Percentiles rank a stretch among this genome's conserved stretches.
phyloP scores from a whole-genome alignment of 2,113 vertebrate genomes.

The Alouatta palliata region DNA sequence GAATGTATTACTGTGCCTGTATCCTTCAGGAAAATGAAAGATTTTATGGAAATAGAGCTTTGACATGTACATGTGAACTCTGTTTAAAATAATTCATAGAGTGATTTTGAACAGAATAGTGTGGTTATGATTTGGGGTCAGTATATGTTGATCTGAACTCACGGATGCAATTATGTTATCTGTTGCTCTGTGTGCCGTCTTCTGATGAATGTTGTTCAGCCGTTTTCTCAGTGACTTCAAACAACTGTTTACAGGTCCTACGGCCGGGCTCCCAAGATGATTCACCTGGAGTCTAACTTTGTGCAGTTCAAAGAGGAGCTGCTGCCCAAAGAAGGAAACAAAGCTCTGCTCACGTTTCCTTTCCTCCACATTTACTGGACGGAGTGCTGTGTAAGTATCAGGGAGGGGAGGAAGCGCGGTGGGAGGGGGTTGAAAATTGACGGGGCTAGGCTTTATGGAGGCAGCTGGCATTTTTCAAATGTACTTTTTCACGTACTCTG shows the following conservation, averaged over 20 bases:
- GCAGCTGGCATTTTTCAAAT: rapidly evolving
- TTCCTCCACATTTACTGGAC: slow-evolving; percentile 99
- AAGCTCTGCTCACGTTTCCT: slow-evolving; percentile 97
- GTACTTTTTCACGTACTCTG: not conserved
- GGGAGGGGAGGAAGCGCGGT: rapidly evolving
- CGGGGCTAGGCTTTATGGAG: not conserved
- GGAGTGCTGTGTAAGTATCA: slow-evolving; percentile 96
- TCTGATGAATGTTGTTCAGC: not conserved
- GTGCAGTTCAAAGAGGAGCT: slow-evolving; percentile 99
- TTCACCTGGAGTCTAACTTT: slow-evolving; percentile 99
- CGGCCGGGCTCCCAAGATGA: slow-evolving; percentile 98
- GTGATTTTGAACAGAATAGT: not conserved
- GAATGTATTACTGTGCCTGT: rapidly evolving
- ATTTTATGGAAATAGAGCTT: not conserved
- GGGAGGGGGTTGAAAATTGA: rapidly evolving
- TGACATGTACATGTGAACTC: rapidly evolving
- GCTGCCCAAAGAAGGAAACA: slow-evolving; percentile 97
- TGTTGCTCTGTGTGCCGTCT: not conserved
- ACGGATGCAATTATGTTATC: not conserved
- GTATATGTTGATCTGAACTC: not conserved
- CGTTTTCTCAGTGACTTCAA: slow-evolving; percentile 11
- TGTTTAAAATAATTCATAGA: not conserved
- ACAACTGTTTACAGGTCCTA: slow-evolving; percentile 89
- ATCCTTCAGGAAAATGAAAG: not conserved
- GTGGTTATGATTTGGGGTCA: not conserved